Evolutionary conservation across 2,888 invertebrate species (phyloP), one percentile per base, ranked within the genome.

Genomic region (Ariolimax columbianus): DNA sequence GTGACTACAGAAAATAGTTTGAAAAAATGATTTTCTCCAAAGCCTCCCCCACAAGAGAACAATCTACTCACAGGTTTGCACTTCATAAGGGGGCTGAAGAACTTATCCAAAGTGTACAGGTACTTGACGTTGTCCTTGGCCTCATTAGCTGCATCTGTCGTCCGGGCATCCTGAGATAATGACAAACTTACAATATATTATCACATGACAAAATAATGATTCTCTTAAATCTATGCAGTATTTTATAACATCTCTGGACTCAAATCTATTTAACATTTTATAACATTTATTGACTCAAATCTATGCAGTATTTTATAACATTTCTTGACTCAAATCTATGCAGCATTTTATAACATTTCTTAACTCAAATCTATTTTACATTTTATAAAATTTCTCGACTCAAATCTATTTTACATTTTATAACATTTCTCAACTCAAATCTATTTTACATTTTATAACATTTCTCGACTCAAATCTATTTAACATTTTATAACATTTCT

Each of bases 61-160:
- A 70, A 38, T 55, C 26, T 59, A 93, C 95, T 95, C 94, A 97
- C 98, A 6, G 98, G 98, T 94, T 97, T 97, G 92, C 98, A 97
- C 86, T 98, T 95, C 93, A 98, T 98, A 36, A 99, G 95, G 0
- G 98, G 97, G 92, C 98, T 98, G 91, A 98, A 98, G 92, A 98
- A 98, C 90, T 97, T 97, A 93, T 98, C 98, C 95, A 98, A 96
- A 0, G 98, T 97, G 93, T 97, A 97, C 85, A 98, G 97, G 91
- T 97, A 98, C 93, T 98, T 98, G 0, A 98, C 98, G 92, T 98
- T 99, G 93, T 98, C 98, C 90, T 97, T 97, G 0, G 98, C 98
- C 93, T 99, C 98, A 92, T 98, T 98, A 93, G 97, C 98, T 92
- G 98, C 98, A 93, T 97, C 97, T 0, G 97, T 98, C 47, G 98